A percentile compares a stretch with the other conserved stretches of the same genome.
These are phyloP conservation scores for Anoncus sp. DNA, from an alignment of 2,888 invertebrate species.

Conservation along the genomic window DNA sequence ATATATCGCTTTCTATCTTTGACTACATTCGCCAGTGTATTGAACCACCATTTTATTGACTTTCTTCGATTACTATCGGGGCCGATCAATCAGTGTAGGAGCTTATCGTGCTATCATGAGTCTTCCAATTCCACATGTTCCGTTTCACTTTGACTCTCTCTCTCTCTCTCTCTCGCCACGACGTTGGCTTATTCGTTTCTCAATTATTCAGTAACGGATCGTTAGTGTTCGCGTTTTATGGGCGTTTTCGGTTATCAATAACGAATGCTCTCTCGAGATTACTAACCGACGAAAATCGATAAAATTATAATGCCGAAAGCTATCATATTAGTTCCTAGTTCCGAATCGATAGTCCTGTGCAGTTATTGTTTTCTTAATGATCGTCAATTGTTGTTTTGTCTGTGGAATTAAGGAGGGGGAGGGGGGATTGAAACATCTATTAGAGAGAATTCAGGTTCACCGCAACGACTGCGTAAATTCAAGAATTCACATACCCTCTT, in stretches of 20 bases:
- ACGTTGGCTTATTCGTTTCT: constrained; percentile 20
- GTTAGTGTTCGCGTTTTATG: constrained; percentile 40
- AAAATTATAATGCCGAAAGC: constrained; percentile 22
- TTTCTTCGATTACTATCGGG: constrained; percentile 43
- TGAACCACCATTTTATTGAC: constrained; percentile 20
- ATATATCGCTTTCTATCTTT: constrained; percentile 21
- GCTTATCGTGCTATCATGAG: constrained; percentile 32
- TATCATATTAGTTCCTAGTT: not conserved
- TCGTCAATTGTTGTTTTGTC: not conserved
- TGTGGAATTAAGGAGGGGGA: not conserved
- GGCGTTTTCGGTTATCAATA: constrained; percentile 52
- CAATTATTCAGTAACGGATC: constrained; percentile 61
- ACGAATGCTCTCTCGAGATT: constrained; percentile 40
- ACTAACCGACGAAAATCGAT: constrained; percentile 48
- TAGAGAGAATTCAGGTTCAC: constrained; percentile 20
- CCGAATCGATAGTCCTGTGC: constrained; percentile 1
- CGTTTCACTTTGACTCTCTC: constrained; percentile 17
- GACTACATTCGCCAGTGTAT: constrained; percentile 12
- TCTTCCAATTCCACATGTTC: constrained; percentile 36
- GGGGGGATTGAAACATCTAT: not conserved
- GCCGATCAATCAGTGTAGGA: constrained; percentile 55
- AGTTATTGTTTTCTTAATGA: constrained; percentile 25
- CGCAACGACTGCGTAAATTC: not conserved
- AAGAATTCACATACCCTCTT: constrained; percentile 4
- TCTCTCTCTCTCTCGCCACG: too few species aligned